These are phyloP conservation scores for Nemurella pictetii DNA, from an alignment of 2,888 invertebrate species.

Conservation along the genomic window DNA sequence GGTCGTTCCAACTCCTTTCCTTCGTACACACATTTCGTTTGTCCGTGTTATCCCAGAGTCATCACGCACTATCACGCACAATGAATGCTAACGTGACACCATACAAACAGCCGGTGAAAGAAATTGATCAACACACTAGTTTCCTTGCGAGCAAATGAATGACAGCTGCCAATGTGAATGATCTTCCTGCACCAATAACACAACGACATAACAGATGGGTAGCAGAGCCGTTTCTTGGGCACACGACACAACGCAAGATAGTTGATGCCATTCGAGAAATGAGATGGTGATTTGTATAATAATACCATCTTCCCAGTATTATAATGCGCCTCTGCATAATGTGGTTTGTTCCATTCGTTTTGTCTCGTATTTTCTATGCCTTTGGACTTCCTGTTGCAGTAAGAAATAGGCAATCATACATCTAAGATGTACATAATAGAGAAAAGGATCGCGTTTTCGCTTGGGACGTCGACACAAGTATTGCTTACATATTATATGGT, in stretches of 20 bases:
- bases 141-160: background rate
- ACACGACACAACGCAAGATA: background rate
- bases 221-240: background rate
- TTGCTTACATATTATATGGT: no score
- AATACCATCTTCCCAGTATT: background rate
- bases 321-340: background rate
- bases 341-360: background rate
- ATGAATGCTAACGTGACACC: slow-evolving; percentile 6
- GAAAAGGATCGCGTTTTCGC: no score
- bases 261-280: background rate
- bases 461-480: no score
- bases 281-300: background rate
- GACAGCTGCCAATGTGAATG: slow-evolving; percentile 10
- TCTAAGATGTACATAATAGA: no score
- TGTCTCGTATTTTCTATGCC: background rate
- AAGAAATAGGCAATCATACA: background rate
- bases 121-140: background rate
- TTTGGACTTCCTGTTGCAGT: background rate
- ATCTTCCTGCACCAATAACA: background rate
- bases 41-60: background rate
- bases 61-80: slow-evolving; percentile 15
- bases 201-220: background rate
- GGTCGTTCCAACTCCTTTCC: background rate
- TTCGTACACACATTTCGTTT: background rate
- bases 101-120: background rate